These are phyloP conservation scores for Trichonephila inaurata DNA, from an alignment of 1,140 invertebrate species.

Conservation along the genomic window DNA sequence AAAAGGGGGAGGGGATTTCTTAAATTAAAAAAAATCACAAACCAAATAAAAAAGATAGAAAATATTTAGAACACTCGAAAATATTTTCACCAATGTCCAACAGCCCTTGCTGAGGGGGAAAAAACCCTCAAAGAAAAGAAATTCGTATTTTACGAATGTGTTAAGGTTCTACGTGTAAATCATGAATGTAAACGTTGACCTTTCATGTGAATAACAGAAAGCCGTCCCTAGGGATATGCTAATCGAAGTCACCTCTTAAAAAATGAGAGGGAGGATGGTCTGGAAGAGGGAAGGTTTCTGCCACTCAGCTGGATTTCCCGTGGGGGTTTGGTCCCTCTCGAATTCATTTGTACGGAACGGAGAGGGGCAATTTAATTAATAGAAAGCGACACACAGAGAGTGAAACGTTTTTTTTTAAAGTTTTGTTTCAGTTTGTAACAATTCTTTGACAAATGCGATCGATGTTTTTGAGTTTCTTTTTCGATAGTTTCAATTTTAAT, in stretches of 20 bases:
- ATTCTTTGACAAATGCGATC: neutral
- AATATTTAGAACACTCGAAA: no score
- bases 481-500: neutral
- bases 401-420: neutral
- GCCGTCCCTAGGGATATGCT: conserved; percentile 20
- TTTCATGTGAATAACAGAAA: neutral
- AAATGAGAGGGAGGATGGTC: neutral
- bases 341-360: conserved; percentile 39
- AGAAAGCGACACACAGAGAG: conserved; percentile 10
- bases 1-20: no score
- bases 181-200: neutral
- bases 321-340: neutral
- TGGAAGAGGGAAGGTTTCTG: neutral
- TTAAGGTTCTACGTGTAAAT: neutral
- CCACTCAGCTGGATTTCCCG: conserved; percentile 49
- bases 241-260: conserved; percentile 12
- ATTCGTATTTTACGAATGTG: no score
- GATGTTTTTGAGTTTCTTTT: neutral
- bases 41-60: no score
- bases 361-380: conserved; percentile 53
- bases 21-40: no score
- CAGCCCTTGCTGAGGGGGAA: no score
- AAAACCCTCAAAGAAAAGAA: no score
- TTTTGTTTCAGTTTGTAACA: neutral
- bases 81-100: no score